Conservation (phyloP, 2,888 invertebrate genomes). For the Scaeva pyrastri region DNA sequence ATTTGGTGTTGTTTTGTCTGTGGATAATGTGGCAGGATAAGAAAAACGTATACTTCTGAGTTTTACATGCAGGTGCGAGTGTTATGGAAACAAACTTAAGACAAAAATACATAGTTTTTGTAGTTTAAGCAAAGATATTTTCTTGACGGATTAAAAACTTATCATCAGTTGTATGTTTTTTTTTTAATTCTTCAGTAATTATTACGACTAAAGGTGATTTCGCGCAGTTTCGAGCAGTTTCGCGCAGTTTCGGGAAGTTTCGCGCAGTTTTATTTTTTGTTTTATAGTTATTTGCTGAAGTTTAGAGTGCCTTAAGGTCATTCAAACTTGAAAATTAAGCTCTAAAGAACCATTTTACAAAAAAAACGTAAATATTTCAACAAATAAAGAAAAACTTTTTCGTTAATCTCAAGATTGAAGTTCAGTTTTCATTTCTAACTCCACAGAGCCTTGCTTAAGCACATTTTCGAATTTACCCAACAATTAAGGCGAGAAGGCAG, state of each 20-base stretch:
- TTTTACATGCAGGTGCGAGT: conserved; percentile 19
- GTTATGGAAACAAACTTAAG: not conserved
- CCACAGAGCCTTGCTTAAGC: not conserved
- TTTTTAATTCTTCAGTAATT: not conserved
- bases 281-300: not conserved
- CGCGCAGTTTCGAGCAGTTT: not conserved
- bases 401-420: not conserved
- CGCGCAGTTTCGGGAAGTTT: conserved; percentile 3
- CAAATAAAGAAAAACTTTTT: too few species aligned
- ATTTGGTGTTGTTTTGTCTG: conserved; percentile 62
- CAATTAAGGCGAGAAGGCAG: conserved; percentile 68
- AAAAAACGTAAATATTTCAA: too few species aligned
- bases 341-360: too few species aligned
- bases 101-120: not conserved
- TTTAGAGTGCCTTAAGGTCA: too few species aligned
- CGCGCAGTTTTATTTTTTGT: conserved; percentile 5
- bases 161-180: too few species aligned
- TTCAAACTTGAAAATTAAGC: too few species aligned
- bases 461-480: conserved; percentile 3
- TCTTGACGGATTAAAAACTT: too few species aligned
- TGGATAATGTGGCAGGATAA: conserved; percentile 71
- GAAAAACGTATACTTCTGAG: conserved; percentile 6
- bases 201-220: not conserved
- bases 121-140: too few species aligned
- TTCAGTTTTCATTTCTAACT: conserved; percentile 42